These are phyloP conservation scores for Drosophila testacea DNA, from an alignment of 2,888 invertebrate genomes.

Conservation along the genomic window DNA sequence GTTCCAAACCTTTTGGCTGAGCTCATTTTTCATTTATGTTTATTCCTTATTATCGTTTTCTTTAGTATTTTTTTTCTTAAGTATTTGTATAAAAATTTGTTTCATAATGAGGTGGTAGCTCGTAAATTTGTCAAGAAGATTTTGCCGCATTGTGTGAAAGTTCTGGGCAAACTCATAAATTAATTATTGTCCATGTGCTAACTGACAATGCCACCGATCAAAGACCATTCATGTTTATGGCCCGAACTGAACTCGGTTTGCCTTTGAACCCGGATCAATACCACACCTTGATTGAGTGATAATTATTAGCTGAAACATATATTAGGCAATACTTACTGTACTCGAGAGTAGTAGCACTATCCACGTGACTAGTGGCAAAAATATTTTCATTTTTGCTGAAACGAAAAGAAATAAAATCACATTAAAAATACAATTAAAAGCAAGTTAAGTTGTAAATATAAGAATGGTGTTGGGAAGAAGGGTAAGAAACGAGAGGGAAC, in stretches of 20 bases:
- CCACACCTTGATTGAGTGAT: conserved; percentile 7
- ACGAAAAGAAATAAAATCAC: conserved; percentile 85
- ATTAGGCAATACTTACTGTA: conserved; percentile 89
- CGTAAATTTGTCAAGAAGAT: conserved; percentile 67
- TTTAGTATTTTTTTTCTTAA: conserved; percentile 23
- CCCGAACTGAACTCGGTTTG: conserved; percentile 9
- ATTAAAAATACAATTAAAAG: conserved; percentile 64
- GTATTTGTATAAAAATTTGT: conserved; percentile 58
- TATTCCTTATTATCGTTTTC: conserved; percentile 15
- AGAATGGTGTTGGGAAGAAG: neutral
- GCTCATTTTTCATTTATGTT: conserved; percentile 50
- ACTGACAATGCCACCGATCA: conserved; percentile 50
- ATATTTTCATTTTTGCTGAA: conserved; percentile 96
- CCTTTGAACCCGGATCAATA: conserved; percentile 38
- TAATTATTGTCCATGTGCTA: conserved; percentile 69
- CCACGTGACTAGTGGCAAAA: conserved; percentile 96
- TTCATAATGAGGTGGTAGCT: conserved; percentile 70
- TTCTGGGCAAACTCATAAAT: conserved; percentile 64
- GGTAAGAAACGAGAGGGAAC: neutral
- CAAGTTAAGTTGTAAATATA: conserved; percentile 37
- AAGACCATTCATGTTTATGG: conserved; percentile 40
- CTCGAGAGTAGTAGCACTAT: conserved; percentile 92
- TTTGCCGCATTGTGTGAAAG: conserved; percentile 29
- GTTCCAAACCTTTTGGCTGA: conserved; percentile 25
- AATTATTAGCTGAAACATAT: conserved; percentile 12